A percentile compares a stretch with the other conserved stretches of the same genome.
Conservation (phyloP, 2,113 vertebrate species). For the Chlamydotis undulata region DNA sequence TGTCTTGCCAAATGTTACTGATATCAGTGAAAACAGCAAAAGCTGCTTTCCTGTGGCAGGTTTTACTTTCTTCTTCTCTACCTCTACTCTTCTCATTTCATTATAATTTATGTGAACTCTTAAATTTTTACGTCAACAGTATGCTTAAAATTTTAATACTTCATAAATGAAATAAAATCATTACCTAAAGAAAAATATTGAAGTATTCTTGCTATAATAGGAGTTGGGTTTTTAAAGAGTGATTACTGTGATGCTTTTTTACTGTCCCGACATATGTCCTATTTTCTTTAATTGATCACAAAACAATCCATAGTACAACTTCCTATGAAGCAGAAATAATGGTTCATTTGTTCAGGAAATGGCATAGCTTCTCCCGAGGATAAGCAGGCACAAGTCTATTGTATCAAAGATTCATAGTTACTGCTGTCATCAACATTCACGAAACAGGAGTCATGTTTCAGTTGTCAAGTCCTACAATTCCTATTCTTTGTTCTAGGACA, state of each 20-base stretch:
- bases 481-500: background rate
- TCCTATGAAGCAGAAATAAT: background rate
- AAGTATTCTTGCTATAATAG: background rate
- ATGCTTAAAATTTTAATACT: background rate
- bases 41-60: background rate
- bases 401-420: background rate
- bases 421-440: background rate
- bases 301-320: background rate
- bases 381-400: background rate
- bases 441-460: background rate
- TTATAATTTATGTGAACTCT: background rate
- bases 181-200: background rate
- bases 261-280: background rate
- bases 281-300: background rate
- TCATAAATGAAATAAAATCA: background rate
- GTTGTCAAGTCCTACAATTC: background rate
- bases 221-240: background rate
- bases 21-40: background rate
- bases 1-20: background rate
- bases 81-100: background rate
- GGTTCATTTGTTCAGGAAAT: background rate
- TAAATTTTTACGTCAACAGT: background rate
- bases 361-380: background rate
- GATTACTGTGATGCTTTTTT: background rate
- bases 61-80: background rate